Conservation (phyloP, 2,888 invertebrate genomes). For the Drosophila mimica region DNA sequence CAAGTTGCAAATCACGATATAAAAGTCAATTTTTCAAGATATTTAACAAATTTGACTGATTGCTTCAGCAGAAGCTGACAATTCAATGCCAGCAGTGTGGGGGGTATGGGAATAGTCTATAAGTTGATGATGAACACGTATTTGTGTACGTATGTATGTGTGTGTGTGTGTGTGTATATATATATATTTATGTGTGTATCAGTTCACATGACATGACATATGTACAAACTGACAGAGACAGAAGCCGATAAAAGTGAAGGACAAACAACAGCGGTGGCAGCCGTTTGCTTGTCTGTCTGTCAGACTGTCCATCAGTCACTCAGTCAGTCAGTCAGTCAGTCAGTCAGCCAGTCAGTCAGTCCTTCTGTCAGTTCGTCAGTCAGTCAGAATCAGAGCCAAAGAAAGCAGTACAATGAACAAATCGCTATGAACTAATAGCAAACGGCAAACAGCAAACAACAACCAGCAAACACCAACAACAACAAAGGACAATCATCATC, state of each 20-base stretch:
- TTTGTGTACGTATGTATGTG: neutral
- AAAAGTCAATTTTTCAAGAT: constrained; percentile 14
- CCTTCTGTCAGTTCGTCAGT: no score
- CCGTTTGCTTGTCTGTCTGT: constrained; percentile 22
- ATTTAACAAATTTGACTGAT: constrained; percentile 26
- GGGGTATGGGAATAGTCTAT: neutral
- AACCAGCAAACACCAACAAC: constrained; percentile 22
- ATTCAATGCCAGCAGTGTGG: neutral
- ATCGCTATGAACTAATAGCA: constrained; percentile 49
- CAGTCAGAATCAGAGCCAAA: constrained; percentile 21
- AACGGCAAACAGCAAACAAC: constrained; percentile 21
- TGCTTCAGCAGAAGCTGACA: constrained; percentile 10
- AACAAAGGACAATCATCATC: constrained; percentile 27
- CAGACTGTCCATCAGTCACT: constrained; percentile 27
- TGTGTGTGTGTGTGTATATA: neutral
- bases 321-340: constrained; percentile 35
- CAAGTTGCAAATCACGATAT: no score
- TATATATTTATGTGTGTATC: neutral
- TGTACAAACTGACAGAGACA: constrained; percentile 33
- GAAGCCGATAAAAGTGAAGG: constrained; percentile 23
- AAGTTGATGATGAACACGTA: constrained; percentile 1
- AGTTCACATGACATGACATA: neutral
- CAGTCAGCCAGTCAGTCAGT: constrained; percentile 36
- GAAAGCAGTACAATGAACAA: constrained; percentile 46
- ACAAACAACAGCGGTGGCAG: constrained; percentile 16